Conservation (phyloP, 2,888 invertebrate species). For the Sussaba pulchella region DNA sequence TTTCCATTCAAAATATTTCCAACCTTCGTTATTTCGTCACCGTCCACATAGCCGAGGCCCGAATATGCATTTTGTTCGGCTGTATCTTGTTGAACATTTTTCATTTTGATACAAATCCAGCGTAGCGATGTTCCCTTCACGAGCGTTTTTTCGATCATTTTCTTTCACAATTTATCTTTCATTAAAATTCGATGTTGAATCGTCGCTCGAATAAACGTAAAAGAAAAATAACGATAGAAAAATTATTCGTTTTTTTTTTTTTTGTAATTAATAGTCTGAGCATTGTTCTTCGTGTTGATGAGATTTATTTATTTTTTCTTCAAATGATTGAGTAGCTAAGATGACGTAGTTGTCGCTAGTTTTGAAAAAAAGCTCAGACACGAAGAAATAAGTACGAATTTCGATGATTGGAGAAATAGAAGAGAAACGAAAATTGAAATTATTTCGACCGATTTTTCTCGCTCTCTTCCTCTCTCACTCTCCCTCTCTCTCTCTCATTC, state of each 20-base stretch:
- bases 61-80: constrained; percentile 74
- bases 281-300: constrained; percentile 17
- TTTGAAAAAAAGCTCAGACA: constrained; percentile 43
- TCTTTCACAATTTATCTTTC: not conserved
- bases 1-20: constrained; percentile 54
- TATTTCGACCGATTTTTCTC: constrained; percentile 54
- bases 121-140: constrained; percentile 12
- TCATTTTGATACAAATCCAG: constrained; percentile 69
- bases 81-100: constrained; percentile 77
- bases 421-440: too few relatives aligned
- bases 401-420: constrained; percentile 33
- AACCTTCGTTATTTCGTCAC: constrained; percentile 64
- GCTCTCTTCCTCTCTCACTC: constrained; percentile 15
- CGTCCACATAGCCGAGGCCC: constrained; percentile 70
- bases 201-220: constrained; percentile 32
- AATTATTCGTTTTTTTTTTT: too few relatives aligned
- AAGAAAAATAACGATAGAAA: not conserved
- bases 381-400: constrained; percentile 56
- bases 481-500: constrained; percentile 47
- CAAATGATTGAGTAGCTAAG: constrained; percentile 20
- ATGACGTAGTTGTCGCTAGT: constrained; percentile 8
- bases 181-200: constrained; percentile 56
- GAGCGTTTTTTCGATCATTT: constrained; percentile 5
- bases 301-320: constrained; percentile 1
- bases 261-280: constrained; percentile 19